phyloP scores from a whole-genome alignment of 2,797 vertebrate genomes.

The Karalla daura region DNA sequence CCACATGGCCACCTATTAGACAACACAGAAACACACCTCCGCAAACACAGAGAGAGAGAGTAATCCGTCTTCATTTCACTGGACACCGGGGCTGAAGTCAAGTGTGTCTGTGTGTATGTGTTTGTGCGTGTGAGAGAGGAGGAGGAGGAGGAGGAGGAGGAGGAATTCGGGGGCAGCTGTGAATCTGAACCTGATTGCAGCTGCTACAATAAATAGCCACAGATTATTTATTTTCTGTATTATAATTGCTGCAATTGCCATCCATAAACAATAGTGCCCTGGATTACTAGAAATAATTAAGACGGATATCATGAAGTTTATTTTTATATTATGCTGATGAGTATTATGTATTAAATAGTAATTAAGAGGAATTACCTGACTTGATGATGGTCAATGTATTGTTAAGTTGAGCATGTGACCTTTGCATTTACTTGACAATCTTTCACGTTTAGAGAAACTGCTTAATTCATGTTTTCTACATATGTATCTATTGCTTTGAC shows the following conservation, averaged over 20 bases:
- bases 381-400: too few species aligned
- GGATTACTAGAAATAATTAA: too few species aligned
- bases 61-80: not conserved
- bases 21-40: not conserved
- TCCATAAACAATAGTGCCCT: not conserved
- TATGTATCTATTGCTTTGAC: too few species aligned
- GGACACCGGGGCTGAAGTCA: not conserved
- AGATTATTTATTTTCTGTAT: not conserved
- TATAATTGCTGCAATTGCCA: not conserved
- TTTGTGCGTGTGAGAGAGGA: rapidly evolving
- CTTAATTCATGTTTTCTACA: too few species aligned
- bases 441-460: too few species aligned
- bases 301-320: too few species aligned
- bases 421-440: too few species aligned
- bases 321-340: too few species aligned
- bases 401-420: too few species aligned
- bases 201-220: not conserved
- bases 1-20: not conserved
- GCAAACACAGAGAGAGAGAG: not conserved
- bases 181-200: constrained; percentile 4
- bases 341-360: too few species aligned
- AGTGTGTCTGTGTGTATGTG: too few species aligned
- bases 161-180: not conserved
- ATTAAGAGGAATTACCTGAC: too few species aligned
- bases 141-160: not conserved